Conservation (phyloP, 2,113 vertebrate genomes). For the Coptodon bakossiorum region DNA sequence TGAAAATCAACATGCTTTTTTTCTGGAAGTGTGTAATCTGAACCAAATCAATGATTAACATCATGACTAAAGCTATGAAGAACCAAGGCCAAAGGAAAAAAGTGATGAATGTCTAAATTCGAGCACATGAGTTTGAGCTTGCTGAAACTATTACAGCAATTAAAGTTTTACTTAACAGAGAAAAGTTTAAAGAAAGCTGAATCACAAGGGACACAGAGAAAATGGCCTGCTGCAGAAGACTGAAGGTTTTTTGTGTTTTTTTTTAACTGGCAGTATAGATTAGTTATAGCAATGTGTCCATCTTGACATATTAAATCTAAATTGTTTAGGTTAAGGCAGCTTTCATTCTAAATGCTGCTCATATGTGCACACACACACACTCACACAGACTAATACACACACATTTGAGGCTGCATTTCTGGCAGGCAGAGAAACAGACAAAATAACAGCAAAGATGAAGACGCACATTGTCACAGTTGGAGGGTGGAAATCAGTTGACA, state of each 20-base stretch:
- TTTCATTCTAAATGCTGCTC: neutral
- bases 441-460: conserved; percentile 53
- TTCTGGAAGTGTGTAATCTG: neutral
- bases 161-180: conserved; percentile 15
- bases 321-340: neutral
- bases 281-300: neutral
- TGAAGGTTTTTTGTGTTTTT: neutral
- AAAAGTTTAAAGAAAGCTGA: conserved; percentile 5
- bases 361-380: neutral
- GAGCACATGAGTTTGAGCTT: neutral
- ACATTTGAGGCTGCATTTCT: neutral
- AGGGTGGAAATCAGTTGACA: conserved; percentile 54
- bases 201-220: neutral
- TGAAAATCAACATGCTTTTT: neutral
- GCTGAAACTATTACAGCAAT: neutral
- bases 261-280: neutral
- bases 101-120: neutral
- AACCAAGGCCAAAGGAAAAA: neutral
- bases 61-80: neutral
- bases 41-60: neutral
- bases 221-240: neutral
- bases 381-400: neutral
- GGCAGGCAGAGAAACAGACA: neutral
- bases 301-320: neutral
- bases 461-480: conserved; percentile 48